Conservation (phyloP, 2,888 invertebrate species). For the Diabrotica balteata region DNA sequence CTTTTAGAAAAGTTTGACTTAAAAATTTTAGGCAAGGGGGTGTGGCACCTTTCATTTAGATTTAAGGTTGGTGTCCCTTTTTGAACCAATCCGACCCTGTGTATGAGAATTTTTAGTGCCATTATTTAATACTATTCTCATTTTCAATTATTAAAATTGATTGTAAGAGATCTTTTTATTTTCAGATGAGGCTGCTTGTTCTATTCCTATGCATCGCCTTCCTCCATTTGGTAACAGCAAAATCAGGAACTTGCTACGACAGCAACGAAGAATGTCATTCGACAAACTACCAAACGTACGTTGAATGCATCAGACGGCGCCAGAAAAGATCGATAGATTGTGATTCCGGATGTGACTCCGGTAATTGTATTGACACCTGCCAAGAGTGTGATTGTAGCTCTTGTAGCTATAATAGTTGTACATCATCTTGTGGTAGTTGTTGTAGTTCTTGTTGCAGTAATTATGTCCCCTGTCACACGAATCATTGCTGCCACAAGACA, state of each 20-base stretch:
- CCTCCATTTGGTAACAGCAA: constrained; percentile 9
- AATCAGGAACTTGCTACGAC: constrained; percentile 22
- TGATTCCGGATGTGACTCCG: constrained; percentile 38
- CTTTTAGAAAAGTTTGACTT: no score
- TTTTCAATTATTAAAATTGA: no score
- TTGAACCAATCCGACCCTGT: no score
- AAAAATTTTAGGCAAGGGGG: no score
- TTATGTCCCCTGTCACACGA: constrained; percentile 48
- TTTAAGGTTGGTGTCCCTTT: no score
- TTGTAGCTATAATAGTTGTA: constrained; percentile 43
- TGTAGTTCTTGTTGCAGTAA: constrained; percentile 48
- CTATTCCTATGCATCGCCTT: constrained; percentile 6
- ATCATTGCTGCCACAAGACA: constrained; percentile 56
- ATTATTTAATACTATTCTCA: no score
- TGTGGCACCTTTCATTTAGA: no score
- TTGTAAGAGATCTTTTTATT: background rate
- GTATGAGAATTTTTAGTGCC: no score
- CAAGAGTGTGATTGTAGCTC: constrained; percentile 52
- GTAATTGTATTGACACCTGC: constrained; percentile 46
- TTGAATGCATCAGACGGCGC: constrained; percentile 52
- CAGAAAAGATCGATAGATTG: constrained; percentile 44
- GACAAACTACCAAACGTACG: constrained; percentile 51
- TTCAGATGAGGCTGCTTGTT: constrained; percentile 32
- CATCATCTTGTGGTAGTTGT: constrained; percentile 42
- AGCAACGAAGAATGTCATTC: constrained; percentile 46